These are phyloP conservation scores for Lepilemur ruficaudatus DNA, from an alignment of 2,797 vertebrate species.

Conservation along the genomic window DNA sequence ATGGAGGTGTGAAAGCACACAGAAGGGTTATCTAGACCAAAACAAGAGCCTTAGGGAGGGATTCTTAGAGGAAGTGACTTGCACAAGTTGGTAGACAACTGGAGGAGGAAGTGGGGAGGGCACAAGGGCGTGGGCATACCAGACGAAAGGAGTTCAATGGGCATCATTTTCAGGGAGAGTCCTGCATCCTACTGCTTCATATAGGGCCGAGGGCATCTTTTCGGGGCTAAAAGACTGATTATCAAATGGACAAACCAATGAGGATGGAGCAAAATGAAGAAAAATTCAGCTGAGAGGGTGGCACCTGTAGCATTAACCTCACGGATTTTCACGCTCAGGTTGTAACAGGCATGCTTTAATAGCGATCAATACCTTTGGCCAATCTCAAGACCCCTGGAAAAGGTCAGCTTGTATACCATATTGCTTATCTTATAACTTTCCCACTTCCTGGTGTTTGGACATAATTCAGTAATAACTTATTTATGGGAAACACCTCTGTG, in stretches of 20 bases:
- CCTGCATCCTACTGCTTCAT: not conserved
- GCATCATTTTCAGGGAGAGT: not conserved
- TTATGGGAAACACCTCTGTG: slow-evolving; percentile 86
- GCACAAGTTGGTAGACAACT: not conserved
- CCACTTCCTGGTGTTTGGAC: slow-evolving; percentile 76
- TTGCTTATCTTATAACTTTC: slow-evolving; percentile 40
- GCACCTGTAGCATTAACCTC: not conserved
- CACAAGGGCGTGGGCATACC: not conserved
- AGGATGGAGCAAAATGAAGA: slow-evolving; percentile 23
- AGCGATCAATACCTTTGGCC: slow-evolving; percentile 35
- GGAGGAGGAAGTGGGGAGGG: not conserved
- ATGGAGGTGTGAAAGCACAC: not conserved
- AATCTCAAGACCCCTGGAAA: slow-evolving; percentile 44
- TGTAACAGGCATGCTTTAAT: not conserved
- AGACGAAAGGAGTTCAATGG: not conserved
- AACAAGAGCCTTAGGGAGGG: not conserved
- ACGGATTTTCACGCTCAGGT: not conserved
- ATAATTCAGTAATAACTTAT: slow-evolving; percentile 88
- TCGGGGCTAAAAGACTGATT: not conserved
- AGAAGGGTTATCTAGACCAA: not conserved
- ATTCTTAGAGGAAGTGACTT: slow-evolving; percentile 1
- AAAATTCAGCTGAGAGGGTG: not conserved
- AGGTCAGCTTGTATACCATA: slow-evolving; percentile 46
- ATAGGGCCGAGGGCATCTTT: not conserved
- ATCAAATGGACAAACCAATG: not conserved